Percentiles rank a stretch among this genome's conserved stretches.
Conservation (phyloP, 2,888 invertebrate species). For the Archips xylosteana region DNA sequence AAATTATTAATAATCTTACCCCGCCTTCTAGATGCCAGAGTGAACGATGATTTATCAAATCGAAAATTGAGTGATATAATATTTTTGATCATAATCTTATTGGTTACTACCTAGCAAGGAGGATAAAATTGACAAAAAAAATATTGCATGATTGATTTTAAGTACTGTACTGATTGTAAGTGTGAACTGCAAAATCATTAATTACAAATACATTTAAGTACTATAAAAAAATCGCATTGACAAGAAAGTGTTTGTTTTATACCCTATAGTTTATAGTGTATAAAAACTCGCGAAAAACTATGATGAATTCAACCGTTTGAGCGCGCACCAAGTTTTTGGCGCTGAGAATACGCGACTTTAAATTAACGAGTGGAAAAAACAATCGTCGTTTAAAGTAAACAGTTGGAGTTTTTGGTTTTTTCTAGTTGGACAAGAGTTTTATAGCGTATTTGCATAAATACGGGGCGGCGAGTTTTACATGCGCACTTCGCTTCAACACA, state of each 20-base stretch:
- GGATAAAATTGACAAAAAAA: not conserved
- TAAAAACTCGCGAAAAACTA: not conserved
- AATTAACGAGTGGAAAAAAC: slow-evolving; percentile 42
- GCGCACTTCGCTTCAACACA: slow-evolving; percentile 49
- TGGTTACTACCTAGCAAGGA: slow-evolving; percentile 8
- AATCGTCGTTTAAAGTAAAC: slow-evolving; percentile 66
- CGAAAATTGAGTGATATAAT: slow-evolving; percentile 51
- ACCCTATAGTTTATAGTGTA: not conserved
- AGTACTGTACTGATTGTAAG: no score
- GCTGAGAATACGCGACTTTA: not conserved
- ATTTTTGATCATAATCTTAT: slow-evolving; percentile 30
- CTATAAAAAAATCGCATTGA: not conserved
- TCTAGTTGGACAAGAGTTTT: slow-evolving; percentile 62
- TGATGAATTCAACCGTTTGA: not conserved
- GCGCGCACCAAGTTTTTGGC: not conserved
- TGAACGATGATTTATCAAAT: slow-evolving; percentile 70
- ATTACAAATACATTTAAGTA: no score
- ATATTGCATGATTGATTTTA: not conserved
- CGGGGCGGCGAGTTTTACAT: slow-evolving; percentile 52
- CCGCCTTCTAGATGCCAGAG: slow-evolving; percentile 62
- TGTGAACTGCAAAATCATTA: no score
- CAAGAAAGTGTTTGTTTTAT: no score
- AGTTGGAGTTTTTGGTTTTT: slow-evolving; percentile 65
- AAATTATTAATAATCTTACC: slow-evolving; percentile 80
- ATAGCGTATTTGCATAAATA: slow-evolving; percentile 77